Percentiles rank a stretch among this genome's conserved stretches.
phyloP scores from a whole-genome alignment of 2,888 invertebrate genomes.

The Volucella inanis region DNA sequence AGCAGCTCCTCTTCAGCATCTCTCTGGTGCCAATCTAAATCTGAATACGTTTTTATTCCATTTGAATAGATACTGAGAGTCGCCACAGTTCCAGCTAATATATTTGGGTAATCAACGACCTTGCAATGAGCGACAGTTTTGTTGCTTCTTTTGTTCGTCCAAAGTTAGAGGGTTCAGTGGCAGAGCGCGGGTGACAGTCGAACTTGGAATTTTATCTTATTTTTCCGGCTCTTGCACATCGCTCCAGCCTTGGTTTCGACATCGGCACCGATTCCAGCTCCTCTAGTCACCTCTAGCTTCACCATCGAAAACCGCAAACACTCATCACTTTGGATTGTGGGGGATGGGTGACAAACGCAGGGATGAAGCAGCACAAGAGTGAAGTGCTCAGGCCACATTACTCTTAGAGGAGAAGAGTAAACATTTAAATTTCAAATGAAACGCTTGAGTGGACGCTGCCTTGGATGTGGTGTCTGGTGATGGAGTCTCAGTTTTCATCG shows the following conservation, averaged over 20 bases:
- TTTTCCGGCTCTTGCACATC: not conserved
- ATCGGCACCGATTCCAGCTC: too few relatives aligned
- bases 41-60: slow-evolving; percentile 57
- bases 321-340: slow-evolving; percentile 15
- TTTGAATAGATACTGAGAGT: slow-evolving; percentile 65
- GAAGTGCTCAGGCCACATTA: slow-evolving; percentile 30
- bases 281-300: too few relatives aligned
- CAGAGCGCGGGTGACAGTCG: not conserved
- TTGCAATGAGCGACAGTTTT: slow-evolving; percentile 66
- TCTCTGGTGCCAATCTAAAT: slow-evolving; percentile 9
- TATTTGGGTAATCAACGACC: slow-evolving; percentile 75
- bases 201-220: slow-evolving; percentile 25
- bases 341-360: slow-evolving; percentile 1
- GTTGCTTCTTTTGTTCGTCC: slow-evolving; percentile 43
- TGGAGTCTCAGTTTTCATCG: not conserved
- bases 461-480: slow-evolving; percentile 39
- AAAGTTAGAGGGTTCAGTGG: not conserved
- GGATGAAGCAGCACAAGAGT: slow-evolving; percentile 21
- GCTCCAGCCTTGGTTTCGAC: not conserved
- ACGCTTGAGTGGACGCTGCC: slow-evolving; percentile 70
- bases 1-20: slow-evolving; percentile 22
- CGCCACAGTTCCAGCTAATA: slow-evolving; percentile 66
- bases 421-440: slow-evolving; percentile 71
- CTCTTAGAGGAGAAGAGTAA: slow-evolving; percentile 38
- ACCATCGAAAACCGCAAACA: slow-evolving; percentile 27